Conservation (phyloP, 1,140 invertebrate genomes). For the Penaeus chinensis region DNA sequence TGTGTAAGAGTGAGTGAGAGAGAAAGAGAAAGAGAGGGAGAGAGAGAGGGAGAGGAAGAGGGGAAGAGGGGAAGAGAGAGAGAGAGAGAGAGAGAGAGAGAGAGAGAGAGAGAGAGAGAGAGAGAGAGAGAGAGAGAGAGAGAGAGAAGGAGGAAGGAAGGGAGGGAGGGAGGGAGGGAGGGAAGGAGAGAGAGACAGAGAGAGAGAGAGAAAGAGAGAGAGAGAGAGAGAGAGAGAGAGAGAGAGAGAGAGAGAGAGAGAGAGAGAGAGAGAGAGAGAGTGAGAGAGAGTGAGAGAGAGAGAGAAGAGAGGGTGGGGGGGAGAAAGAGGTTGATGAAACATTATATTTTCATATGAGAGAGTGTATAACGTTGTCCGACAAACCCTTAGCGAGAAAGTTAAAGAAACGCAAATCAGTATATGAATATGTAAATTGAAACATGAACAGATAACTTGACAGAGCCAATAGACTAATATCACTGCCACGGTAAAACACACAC, state of each 20-base stretch:
- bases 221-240: conserved; percentile 18
- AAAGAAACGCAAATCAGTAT: too few species aligned
- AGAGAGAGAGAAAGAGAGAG: conserved; percentile 3
- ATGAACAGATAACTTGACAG: too few species aligned
- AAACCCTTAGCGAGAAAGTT: too few species aligned
- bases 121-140: conserved; percentile 26
- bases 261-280: conserved; percentile 26
- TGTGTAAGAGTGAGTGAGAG: conserved; percentile 12
- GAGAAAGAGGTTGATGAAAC: not conserved
- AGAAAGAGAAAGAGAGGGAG: conserved; percentile 8
- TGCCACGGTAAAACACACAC: too few species aligned
- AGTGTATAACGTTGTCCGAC: not conserved
- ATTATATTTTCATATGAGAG: not conserved
- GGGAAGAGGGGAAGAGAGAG: not conserved
- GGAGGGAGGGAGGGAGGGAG: not conserved
- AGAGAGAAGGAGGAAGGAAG: not conserved
- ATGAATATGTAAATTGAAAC: too few species aligned
- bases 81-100: conserved; percentile 26
- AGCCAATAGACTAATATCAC: too few species aligned
- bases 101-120: conserved; percentile 26
- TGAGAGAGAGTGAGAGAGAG: not conserved
- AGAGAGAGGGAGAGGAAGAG: conserved; percentile 13
- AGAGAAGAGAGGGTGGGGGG: not conserved
- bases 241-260: conserved; percentile 26
- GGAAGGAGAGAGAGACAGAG: conserved; percentile 2